Base-by-base conservation (phyloP, 2,888 invertebrate genomes). In the Limnephilus auricula region DNA sequence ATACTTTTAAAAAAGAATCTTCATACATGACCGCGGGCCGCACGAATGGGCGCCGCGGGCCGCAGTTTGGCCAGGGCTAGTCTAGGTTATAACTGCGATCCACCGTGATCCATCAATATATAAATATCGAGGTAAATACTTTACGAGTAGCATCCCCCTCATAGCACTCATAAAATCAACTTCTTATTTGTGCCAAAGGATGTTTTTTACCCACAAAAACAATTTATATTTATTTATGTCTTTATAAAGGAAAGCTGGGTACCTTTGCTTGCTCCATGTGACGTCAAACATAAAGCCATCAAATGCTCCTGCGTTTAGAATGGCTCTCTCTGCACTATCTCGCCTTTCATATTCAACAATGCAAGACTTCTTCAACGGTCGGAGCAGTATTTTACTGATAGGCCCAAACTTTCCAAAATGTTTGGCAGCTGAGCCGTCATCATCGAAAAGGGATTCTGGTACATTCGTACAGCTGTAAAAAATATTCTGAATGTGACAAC, bases 361-460 rank as follows among this genome's bases (percentile, higher is more conserved):
- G 93, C 98, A 98, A 93, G 96, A 96, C 91, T 96, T 96, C 89
- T 97, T 96, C 91, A 96, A 97, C 0, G 97, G 97, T 89, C 97
- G 96, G 89, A 98, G 95, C 79, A 96, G 96, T 89, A 98, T 96
- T 93, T 96, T 96, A 25, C 96, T 96, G 3, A 98, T 96, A 80
- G 95, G 96, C 0, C 98, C 98, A 95, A 97, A 98, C 94, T 97
- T 96, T 32, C 96, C 95, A 92, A 98, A 98, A 94, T 98, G 97
- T 93, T 97, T 97, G 0, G 97, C 97, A 34, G 96, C 94, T 89
- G 95, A 94, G 1, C 96, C 94, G 40, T 94, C 94, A 94, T 96
- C 96, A 93, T 97, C 97, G 90, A 97, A 95, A 90, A 98, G 95
- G 13, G 95, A 94, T 50, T 97, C 96, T 0, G 98, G 98, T 85